Base-by-base conservation (phyloP, 2,113 vertebrate genomes). In the Megaceryle torquata region DNA sequence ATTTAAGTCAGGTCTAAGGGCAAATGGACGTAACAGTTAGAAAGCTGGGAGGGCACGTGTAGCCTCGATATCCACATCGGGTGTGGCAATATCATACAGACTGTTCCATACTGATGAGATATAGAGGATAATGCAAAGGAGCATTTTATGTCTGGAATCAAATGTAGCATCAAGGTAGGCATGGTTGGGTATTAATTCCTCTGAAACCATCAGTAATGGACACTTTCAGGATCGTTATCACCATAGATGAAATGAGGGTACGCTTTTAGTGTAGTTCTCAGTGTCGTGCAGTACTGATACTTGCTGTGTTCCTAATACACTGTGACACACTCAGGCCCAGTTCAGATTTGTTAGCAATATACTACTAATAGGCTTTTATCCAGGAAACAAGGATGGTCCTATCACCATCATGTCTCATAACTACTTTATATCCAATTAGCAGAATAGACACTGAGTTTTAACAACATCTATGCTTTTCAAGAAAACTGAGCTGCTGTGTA, bases 401-500 rank as follows among this genome's bases (percentile, higher is more conserved):
- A 18, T 20, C 76, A 22, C 15, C n/a, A 64, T 71, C 1, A 0
- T 4, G 35, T 48, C 88, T 93, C 79, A 19, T 2, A 41, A 21
- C 72, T 82, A 41, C 28, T 91, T 93, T 86, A 70, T 41, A 70
- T 46, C 63, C 75, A 89, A 35, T 77, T 65, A 95, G 68, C 63
- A 77, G 51, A 88, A 90, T 0, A 88, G 91, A 78, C 69, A 81
- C 56, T 67, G 57, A 89, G 87, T 50, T 94, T 88, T 91, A 82
- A 85, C 74, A 90, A 70, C 75, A 85, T 74, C 51, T 89, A 61
- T 54, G 63, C 75, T 96, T 82, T 93, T 88, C 82, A 93, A 56
- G 64, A 91, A 89, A 95, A 93, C 3, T 22, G 51, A 81, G 29
- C 53, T 71, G 94, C 85, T 91, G 68, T 20, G 56, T 44, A 71